Evolutionary conservation across 2,797 vertebrate genomes (phyloP), one percentile per base, ranked within the genome.

Genomic region (Molothrus ater): DNA sequence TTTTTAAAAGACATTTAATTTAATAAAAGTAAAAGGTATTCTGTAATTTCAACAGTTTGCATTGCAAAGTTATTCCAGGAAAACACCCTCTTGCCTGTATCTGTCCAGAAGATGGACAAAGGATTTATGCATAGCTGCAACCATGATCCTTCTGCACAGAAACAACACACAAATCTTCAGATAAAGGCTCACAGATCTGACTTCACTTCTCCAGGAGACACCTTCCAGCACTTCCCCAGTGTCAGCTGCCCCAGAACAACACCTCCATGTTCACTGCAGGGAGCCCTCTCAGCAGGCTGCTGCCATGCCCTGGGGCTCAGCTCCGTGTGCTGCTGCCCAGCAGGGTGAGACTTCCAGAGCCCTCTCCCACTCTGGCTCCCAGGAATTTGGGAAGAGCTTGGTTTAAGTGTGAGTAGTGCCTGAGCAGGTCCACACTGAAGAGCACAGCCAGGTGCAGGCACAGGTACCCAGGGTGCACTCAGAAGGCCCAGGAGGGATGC

Each of bases 321-420:
- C 54, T 69, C 50, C 10, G 0, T 0, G 21, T 42, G n/a, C 48
- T 16, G 48, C 73, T 56, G 57, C 47, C 57, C 66, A 38, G 61
- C 36, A 42, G 50, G 17, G 11, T 0, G 4, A 42, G 3, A 57
- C 9, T 31, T 26, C 51, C 14, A 0, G 8, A 0, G 4, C 36
- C 7, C 36, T 38, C 48, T 25, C 38, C 1, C 0, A 20, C 16
- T 45, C n/a, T 3, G 36, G 1, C 3, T 17, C 47, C 40, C 51
- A 36, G 21, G 24, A 63, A 65, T 18, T 47, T 11, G 75, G 28
- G 63, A 47, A 73, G 42, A 65, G 42, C 21, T 4, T 0, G 0
- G 40, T 42, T 19, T 1, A 15, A 3, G 4, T 0, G 17, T 20
- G 9, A 19, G 25, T 40, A 45, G 11, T 16, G 48, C 48, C 61